Base-by-base conservation (phyloP, 2,797 vertebrate species). In the Lophius americanus region DNA sequence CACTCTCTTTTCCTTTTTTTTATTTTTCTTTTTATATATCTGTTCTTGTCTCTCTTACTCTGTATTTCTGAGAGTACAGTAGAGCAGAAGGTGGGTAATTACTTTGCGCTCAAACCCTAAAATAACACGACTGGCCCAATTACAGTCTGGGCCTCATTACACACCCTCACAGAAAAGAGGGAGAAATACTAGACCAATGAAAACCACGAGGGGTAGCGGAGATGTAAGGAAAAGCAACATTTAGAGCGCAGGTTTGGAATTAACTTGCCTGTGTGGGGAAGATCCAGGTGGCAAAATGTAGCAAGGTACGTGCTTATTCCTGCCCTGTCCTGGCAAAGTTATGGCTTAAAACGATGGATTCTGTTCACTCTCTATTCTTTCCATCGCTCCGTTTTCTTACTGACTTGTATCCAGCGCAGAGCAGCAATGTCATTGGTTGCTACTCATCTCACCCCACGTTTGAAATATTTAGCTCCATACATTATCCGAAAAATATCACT, bases 51-150 rank as follows among this genome's bases (percentile, higher is more conserved):
- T 68, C 54, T 53, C 46, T 52, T 48, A 64, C 48, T 74, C 52
- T 73, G 43, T 73, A 64, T 75, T 58, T 57, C 66, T 68, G 53
- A 73, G 69, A 81, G 63, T 72, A 73, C 68, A 78, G 87, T 86
- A 86, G 73, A 86, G 85, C 79, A 75, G 81, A 81, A 82, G 80
- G 74, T 68, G 75, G 82, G 85, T 92, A 93, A 93, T 93, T 92
- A 92, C 88, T 92, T 83, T 85, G 87, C 66, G 85, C 91, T 89
- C 76, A 83, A 92, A 87, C 87, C 92, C 88, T 92, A 92, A 93
- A 94, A 93, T 93, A 93, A 92, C 91, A 91, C 78, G 79, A 86
- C 82, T 91, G 90, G 76, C 89, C 90, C 92, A 93, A 93, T 94
- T 93, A 93, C 88, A 92, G 79, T 75, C 72, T 85, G 87, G 85